Evolutionary conservation across 2,797 vertebrate genomes (phyloP), one percentile per base, ranked within the genome.

Genomic region (Streptopelia turtur): DNA sequence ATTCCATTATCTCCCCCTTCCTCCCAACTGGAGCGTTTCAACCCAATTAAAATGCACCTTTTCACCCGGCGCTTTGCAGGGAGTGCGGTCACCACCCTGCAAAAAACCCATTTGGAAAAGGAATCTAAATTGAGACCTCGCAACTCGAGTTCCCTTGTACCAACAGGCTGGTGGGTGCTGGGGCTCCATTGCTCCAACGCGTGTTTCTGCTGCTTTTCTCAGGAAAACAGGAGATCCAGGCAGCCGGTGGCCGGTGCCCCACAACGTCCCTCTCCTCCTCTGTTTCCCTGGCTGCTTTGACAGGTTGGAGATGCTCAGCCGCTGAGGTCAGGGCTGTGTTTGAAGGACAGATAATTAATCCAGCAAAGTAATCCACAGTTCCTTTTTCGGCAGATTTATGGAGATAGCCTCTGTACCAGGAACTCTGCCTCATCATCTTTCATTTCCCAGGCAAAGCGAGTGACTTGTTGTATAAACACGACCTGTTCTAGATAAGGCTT

Each of bases 271-370:
- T 89, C 56, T n/a, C 72, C 45, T 91, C 35, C 57, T n/a, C 59
- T 16, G 0, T 28, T 53, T 74, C 66, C 45, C n/a, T 0, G 0
- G 24, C 74, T 91, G 72, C 84, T 65, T 64, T 84, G 70, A 57
- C 93, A 96, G 78, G 81, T 72, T 87, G 91, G 94, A 94, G 95
- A 94, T 76, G 61, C 83, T 97, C 52, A 64, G 95, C 90, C 7
- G 4, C 90, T 95, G 97, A 98, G 97, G 98, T 98, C 98, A 98
- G 96, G 97, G 92, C 96, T 98, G 92, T 96, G 71, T 95, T 98
- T 98, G 98, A 98, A 98, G 98, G 98, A 98, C 97, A 97, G 97
- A 97, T 97, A 98, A 98, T 98, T 98, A 98, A 98, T 98, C 97
- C 97, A 89, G 87, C 95, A 91, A 97, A 98, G 97, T 98, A 98